Evolutionary conservation across 2,888 invertebrate genomes (phyloP).

Genomic region (Sarcophaga carnaria): DNA sequence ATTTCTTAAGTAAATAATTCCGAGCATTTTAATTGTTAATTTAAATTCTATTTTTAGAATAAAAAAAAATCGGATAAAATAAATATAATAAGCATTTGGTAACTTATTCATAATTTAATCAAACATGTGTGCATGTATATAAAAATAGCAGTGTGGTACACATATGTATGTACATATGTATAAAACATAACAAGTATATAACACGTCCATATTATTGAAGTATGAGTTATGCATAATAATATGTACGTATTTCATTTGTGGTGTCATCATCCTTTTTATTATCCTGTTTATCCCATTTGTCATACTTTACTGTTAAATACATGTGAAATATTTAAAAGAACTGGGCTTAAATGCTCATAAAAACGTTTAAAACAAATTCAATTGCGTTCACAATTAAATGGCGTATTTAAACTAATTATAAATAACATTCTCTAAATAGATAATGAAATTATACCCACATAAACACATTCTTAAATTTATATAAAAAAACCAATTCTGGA

Average conservation of each 20-base stretch:
- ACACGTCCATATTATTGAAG: background rate
- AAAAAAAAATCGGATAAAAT: no score
- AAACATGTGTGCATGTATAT: background rate
- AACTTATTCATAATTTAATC: background rate
- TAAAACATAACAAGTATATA: background rate
- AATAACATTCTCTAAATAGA: background rate
- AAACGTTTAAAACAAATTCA: no score
- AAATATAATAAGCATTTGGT: background rate
- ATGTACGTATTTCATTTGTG: background rate
- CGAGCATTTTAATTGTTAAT: no score
- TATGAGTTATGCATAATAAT: slow-evolving; percentile 48
- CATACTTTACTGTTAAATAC: background rate
- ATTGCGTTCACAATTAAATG: background rate
- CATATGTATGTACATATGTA: background rate
- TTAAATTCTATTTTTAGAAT: no score
- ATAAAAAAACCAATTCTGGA: slow-evolving; percentile 51
- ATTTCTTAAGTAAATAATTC: background rate
- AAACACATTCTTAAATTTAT: slow-evolving; percentile 10
- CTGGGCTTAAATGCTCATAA: no score
- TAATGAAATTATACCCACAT: slow-evolving; percentile 34
- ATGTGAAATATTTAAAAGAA: background rate
- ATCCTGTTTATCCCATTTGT: background rate
- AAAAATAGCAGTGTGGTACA: background rate
- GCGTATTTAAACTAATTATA: slow-evolving; percentile 28
- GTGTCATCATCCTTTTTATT: background rate